Conservation (phyloP, 2,113 vertebrate species). For the Bufo bufo region DNA sequence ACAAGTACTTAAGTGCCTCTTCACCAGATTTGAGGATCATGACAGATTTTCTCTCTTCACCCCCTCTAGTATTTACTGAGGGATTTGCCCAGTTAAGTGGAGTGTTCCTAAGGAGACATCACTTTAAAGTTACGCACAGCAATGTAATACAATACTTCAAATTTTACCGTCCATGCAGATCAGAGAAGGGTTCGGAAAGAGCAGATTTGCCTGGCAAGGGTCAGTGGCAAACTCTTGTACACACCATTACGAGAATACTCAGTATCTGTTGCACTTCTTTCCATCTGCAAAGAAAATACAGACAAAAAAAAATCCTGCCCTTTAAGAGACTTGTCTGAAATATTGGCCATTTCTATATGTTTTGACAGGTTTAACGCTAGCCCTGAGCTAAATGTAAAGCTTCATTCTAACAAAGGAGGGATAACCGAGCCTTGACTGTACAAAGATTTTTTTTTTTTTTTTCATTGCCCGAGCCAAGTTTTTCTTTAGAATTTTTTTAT, state of each 20-base stretch:
- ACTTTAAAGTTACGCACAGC: constrained; percentile 52
- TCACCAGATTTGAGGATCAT: constrained; percentile 54
- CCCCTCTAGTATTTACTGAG: constrained; percentile 43
- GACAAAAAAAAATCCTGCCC: constrained; percentile 32
- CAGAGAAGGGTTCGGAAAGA: constrained; percentile 9
- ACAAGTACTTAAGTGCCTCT: constrained; percentile 55
- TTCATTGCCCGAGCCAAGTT: not conserved
- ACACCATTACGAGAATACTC: constrained; percentile 40
- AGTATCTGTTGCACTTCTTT: constrained; percentile 55
- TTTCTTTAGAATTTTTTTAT: not conserved
- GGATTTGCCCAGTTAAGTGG: constrained; percentile 53
- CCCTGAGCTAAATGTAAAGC: constrained; percentile 11
- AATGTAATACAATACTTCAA: constrained; percentile 53
- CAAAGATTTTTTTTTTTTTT: not conserved
- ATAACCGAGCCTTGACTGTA: constrained; percentile 19
- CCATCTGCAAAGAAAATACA: constrained; percentile 53
- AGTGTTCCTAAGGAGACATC: constrained; percentile 53
- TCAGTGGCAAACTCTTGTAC: constrained; percentile 45
- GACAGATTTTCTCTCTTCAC: constrained; percentile 31
- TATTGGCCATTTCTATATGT: constrained; percentile 48
- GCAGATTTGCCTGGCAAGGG: constrained; percentile 45
- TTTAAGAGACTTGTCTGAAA: constrained; percentile 45
- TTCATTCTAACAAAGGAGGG: constrained; percentile 32
- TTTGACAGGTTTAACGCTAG: constrained; percentile 39
- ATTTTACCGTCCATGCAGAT: constrained; percentile 47